Conservation (phyloP, 2,888 invertebrate genomes). For the Callyntrura guangdongensis region DNA sequence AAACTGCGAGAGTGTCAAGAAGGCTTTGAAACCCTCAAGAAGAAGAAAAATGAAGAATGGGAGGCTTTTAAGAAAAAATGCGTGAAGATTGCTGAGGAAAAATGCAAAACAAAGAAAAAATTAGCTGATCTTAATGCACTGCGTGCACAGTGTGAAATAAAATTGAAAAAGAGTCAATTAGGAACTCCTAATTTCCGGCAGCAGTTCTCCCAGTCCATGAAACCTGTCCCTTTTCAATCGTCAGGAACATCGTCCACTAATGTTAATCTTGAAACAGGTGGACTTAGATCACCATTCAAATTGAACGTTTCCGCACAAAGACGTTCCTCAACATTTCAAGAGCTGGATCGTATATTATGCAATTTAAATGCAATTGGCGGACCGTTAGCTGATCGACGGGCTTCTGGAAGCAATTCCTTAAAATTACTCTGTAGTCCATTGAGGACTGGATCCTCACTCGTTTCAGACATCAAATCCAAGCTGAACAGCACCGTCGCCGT, state of each 20-base stretch:
- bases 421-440: neutral
- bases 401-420: neutral
- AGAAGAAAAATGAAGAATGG: neutral
- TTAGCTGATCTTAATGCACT: neutral
- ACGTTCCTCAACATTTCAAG: constrained; percentile 17
- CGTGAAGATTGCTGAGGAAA: neutral
- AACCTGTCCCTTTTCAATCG: neutral
- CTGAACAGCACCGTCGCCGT: constrained; percentile 13
- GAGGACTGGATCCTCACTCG: neutral
- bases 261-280: neutral
- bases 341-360: constrained; percentile 1
- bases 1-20: neutral
- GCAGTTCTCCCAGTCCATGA: too few relatives aligned
- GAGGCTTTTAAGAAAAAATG: neutral
- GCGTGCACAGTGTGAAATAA: neutral
- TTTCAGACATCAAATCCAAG: neutral
- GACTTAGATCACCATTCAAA: neutral
- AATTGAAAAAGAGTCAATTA: neutral
- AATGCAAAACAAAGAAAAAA: neutral
- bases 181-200: too few relatives aligned
- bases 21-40: neutral
- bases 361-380: neutral
- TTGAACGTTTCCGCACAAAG: too few relatives aligned
- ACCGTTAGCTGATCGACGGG: neutral
- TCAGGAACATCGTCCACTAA: too few relatives aligned